Evolutionary conservation across 2,797 vertebrate genomes (phyloP), one percentile per base, ranked within the genome.

Genomic region (Muraenolepis orangiensis): DNA sequence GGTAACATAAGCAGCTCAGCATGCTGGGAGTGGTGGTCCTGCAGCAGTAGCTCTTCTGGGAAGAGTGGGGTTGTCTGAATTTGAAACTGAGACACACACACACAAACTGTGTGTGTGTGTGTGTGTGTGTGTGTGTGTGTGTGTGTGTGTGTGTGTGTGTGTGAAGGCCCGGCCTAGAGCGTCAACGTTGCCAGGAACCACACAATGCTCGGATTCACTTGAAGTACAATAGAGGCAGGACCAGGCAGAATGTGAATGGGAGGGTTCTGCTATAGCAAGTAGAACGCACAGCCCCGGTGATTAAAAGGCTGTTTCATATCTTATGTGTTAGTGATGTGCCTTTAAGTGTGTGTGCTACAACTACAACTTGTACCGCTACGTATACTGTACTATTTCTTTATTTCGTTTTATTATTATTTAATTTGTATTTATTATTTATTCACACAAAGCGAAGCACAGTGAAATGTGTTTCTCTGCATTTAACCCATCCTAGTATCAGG

Each of bases 181-280:
- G 72, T 74, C n/a, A n/a, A n/a, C 82, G 79, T 81, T 82, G 81
- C 83, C 72, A 26, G 64, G 28, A 71, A 82, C 80, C 81, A 66
- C 87, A 89, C 86, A 85, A 83, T 80, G 70, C 78, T 67, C 80
- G 82, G 81, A 87, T 87, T 88, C 80, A 85, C 84, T 87, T 90
- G 78, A 85, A 87, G 88, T 82, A 88, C 84, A 87, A 82, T 34
- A 74, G 75, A 72, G 77, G 79, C 72, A 78, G 23, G 34, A 86
- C 66, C 70, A 78, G 34, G 73, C 30, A 76, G 73, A 80, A 88
- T 85, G 87, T 87, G 83, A 40, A 31, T 70, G 72, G 74, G 82
- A 70, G 71, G 73, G 80, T 72, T 71, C 78, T 82, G 81, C 85
- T n/a, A 79, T 74, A 61, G 34, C 42, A 76, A 79, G 69, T 23